phyloP scores from a whole-genome alignment of 2,888 invertebrate species.

The Palloptera scutellata region DNA sequence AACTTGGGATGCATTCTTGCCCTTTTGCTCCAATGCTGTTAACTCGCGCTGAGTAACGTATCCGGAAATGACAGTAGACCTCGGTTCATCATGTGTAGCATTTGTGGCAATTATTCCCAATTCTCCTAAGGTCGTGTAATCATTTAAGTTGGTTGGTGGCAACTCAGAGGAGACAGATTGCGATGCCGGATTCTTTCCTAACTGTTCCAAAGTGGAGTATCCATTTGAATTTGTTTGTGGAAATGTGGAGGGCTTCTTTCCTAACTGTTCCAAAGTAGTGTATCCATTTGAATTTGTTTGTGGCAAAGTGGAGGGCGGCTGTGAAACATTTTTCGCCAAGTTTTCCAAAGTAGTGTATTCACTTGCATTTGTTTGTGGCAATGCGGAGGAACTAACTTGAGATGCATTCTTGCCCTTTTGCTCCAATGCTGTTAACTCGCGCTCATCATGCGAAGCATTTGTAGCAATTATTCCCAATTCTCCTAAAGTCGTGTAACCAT shows the following conservation, averaged over 20 bases:
- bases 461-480: slow-evolving; percentile 37
- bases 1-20: no score
- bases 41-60: slow-evolving; percentile 57
- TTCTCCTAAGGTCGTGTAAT: slow-evolving; percentile 51
- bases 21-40: slow-evolving; percentile 52
- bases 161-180: slow-evolving; percentile 18
- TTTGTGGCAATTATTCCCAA: slow-evolving; percentile 32
- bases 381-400: no score
- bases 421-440: slow-evolving; percentile 53
- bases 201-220: slow-evolving; percentile 35
- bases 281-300: slow-evolving; percentile 30
- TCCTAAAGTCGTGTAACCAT: slow-evolving; percentile 51
- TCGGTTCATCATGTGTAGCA: background rate
- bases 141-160: slow-evolving; percentile 20
- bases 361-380: slow-evolving; percentile 8
- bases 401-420: no score
- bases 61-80: slow-evolving; percentile 44
- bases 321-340: slow-evolving; percentile 18
- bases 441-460: slow-evolving; percentile 23
- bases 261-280: slow-evolving; percentile 34
- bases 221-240: slow-evolving; percentile 21
- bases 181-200: slow-evolving; percentile 18
- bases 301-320: slow-evolving; percentile 4
- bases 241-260: slow-evolving; percentile 3
- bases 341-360: slow-evolving; percentile 37